These are phyloP conservation scores for Willowsia nigromaculata DNA, from an alignment of 2,888 invertebrate genomes.

Conservation along the genomic window DNA sequence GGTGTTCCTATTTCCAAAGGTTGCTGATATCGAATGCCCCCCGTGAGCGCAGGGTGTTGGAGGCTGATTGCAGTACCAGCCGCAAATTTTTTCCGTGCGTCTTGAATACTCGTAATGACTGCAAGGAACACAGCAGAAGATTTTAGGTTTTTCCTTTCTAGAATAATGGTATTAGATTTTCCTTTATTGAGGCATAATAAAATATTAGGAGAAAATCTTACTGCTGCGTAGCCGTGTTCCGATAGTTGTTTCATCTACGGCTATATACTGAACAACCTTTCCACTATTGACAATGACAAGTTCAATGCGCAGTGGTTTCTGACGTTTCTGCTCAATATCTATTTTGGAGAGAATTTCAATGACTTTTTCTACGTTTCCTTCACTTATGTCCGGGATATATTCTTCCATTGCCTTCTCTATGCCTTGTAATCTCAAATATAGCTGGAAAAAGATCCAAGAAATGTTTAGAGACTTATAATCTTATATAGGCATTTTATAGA, in stretches of 20 bases:
- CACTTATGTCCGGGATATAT: conserved; percentile 45
- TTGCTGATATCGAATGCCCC: conserved; percentile 75
- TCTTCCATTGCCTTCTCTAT: conserved; percentile 70
- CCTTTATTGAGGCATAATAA: no score
- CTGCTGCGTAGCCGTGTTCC: conserved; percentile 18
- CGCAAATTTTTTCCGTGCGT: conserved; percentile 57
- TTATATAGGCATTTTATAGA: no score
- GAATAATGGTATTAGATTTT: no score
- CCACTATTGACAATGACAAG: conserved; percentile 71
- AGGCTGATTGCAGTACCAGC: conserved; percentile 35
- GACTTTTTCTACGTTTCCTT: conserved; percentile 74
- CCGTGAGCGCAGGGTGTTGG: conserved; percentile 63
- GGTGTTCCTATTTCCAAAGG: conserved; percentile 78
- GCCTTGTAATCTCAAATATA: conserved; percentile 76
- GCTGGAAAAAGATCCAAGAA: no score
- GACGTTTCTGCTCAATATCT: conserved; percentile 65
- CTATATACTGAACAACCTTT: conserved; percentile 72
- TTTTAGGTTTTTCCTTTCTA: no score
- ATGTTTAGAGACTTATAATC: no score
- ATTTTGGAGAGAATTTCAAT: conserved; percentile 73
- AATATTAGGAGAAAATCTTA: not conserved
- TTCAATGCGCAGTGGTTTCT: conserved; percentile 73
- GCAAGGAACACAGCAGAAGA: no score
- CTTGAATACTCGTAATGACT: conserved; percentile 46
- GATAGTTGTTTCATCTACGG: conserved; percentile 74